These are phyloP conservation scores for Cryptus viduatorius DNA, from an alignment of 2,888 invertebrate genomes.

Conservation along the genomic window DNA sequence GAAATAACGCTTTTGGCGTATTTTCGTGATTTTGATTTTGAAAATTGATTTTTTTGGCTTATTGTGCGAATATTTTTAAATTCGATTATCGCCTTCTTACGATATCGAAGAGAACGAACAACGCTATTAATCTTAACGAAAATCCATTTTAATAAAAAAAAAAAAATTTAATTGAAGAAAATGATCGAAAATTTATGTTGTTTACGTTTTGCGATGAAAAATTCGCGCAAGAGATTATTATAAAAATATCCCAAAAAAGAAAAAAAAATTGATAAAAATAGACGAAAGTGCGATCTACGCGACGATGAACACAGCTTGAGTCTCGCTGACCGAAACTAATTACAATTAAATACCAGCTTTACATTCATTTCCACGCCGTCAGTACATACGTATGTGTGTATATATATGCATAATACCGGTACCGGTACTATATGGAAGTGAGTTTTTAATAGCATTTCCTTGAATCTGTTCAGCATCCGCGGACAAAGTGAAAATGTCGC, in stretches of 20 bases:
- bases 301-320: constrained; percentile 28
- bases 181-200: too few relatives aligned
- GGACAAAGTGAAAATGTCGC: constrained; percentile 14
- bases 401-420: not conserved
- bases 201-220: too few relatives aligned
- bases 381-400: not conserved
- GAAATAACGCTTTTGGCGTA: too few relatives aligned
- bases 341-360: constrained; percentile 28
- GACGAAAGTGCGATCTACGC: constrained; percentile 5
- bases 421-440: not conserved
- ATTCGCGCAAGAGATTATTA: too few relatives aligned
- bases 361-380: not conserved
- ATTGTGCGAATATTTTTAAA: too few relatives aligned
- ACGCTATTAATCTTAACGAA: too few relatives aligned
- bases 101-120: too few relatives aligned
- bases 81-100: too few relatives aligned
- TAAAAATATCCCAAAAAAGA: not conserved
- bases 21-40: too few relatives aligned
- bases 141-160: too few relatives aligned
- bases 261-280: constrained; percentile 5
- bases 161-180: too few relatives aligned
- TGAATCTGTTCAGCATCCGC: constrained; percentile 5
- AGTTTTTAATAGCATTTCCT: constrained; percentile 7
- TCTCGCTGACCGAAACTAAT: constrained; percentile 34
- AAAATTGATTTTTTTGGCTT: too few relatives aligned